These are phyloP conservation scores for Novumbra hubbsi DNA, from an alignment of 2,797 vertebrate species.

Conservation along the genomic window DNA sequence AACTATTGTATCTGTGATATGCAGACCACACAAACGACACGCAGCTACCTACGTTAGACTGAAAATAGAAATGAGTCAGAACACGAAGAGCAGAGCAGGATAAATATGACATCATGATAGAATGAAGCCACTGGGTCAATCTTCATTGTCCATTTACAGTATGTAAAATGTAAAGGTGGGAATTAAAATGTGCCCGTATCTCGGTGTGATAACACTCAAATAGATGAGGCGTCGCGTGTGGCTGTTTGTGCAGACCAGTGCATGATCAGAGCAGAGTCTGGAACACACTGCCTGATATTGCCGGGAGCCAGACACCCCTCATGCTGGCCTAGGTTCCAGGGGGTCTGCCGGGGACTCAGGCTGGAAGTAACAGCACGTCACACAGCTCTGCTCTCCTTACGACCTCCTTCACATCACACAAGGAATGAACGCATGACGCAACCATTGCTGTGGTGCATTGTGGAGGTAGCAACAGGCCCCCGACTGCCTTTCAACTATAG, in stretches of 20 bases:
- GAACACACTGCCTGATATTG: conserved; percentile 16
- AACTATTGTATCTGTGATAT: neutral
- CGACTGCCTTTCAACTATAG: neutral
- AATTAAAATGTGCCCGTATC: neutral
- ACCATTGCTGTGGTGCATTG: conserved; percentile 13
- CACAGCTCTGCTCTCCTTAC: conserved; percentile 26
- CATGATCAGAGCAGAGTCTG: conserved; percentile 17
- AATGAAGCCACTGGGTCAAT: neutral
- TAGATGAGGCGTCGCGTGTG: neutral
- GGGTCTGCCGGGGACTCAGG: conserved; percentile 71
- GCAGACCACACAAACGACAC: neutral
- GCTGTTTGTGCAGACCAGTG: conserved; percentile 11
- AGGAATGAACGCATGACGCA: conserved; percentile 14
- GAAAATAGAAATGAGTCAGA: neutral
- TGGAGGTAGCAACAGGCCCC: conserved; percentile 6
- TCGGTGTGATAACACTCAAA: neutral
- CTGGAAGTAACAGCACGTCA: conserved; percentile 74
- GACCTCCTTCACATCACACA: conserved; percentile 38
- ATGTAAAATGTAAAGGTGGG: neutral
- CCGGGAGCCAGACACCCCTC: conserved; percentile 43
- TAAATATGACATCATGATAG: neutral
- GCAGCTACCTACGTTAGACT: neutral
- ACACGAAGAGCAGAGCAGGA: neutral
- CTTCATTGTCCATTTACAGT: neutral
- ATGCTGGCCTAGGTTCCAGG: conserved; percentile 49